Evolutionary conservation across 2,113 vertebrate genomes (phyloP).

Genomic region (Vulpes vulpes): DNA sequence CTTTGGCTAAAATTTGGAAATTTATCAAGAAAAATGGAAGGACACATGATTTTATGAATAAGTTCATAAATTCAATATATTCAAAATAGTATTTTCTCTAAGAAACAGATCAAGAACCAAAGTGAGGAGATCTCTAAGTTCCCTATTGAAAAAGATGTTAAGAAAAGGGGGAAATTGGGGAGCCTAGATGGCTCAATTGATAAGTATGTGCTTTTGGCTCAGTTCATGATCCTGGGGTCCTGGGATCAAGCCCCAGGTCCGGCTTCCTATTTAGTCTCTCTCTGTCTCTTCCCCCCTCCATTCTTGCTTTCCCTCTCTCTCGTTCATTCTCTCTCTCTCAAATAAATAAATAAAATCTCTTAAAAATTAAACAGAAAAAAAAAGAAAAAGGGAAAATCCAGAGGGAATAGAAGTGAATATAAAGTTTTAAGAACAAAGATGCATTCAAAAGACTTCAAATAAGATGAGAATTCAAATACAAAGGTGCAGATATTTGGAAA

Average conservation of each 20-base stretch:
- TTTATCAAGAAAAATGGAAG: background rate
- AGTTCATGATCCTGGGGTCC: background rate
- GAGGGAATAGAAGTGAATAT: background rate
- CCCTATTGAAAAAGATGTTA: background rate
- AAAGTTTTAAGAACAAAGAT: background rate
- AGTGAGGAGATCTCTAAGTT: background rate
- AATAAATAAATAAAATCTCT: background rate
- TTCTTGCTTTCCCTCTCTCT: background rate
- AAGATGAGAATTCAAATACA: background rate
- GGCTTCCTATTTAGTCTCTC: background rate
- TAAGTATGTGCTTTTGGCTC: background rate
- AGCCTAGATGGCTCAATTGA: background rate
- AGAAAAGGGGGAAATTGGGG: background rate
- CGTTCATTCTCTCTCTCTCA: background rate
- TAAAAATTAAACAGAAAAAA: background rate
- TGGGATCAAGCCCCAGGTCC: background rate
- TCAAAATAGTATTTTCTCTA: slow-evolving; percentile 11
- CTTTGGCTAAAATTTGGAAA: background rate
- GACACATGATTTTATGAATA: background rate
- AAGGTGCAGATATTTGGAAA: background rate
- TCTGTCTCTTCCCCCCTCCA: background rate
- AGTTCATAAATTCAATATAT: background rate
- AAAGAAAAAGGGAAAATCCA: background rate
- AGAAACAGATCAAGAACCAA: background rate
- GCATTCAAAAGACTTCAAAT: background rate